Evolutionary conservation across 2,888 invertebrate genomes (phyloP).

Genomic region (Eupithecia tripunctaria): DNA sequence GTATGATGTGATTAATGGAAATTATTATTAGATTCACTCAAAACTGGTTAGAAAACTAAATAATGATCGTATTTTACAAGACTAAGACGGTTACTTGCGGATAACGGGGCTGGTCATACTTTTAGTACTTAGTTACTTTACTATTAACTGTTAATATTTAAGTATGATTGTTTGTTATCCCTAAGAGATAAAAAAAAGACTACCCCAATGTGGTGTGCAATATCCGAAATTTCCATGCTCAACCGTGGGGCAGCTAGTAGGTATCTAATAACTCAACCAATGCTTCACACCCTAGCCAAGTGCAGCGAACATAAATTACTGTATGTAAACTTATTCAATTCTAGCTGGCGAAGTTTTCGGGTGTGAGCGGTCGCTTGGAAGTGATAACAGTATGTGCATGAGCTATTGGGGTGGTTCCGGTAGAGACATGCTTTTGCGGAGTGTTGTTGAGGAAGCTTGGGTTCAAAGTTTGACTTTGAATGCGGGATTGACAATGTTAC

Average conservation of each 20-base stretch:
- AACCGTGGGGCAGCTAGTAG: background rate
- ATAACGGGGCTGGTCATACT: too few relatives aligned
- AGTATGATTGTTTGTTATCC: too few relatives aligned
- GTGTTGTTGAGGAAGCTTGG: slow-evolving; percentile 8
- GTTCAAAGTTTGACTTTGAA: slow-evolving; percentile 6
- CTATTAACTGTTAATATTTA: too few relatives aligned
- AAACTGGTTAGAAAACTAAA: too few relatives aligned
- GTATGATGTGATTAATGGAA: too few relatives aligned
- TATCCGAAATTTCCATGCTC: too few relatives aligned
- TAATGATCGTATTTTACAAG: too few relatives aligned
- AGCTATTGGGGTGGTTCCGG: slow-evolving; percentile 18
- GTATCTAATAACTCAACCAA: slow-evolving; percentile 5
- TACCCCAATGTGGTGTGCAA: too few relatives aligned
- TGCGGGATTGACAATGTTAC: background rate
- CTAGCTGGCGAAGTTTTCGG: slow-evolving; percentile 30
- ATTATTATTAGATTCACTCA: too few relatives aligned
- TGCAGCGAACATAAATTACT: slow-evolving; percentile 35
- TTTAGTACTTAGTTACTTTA: too few relatives aligned
- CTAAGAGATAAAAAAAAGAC: too few relatives aligned
- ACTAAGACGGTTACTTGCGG: too few relatives aligned
- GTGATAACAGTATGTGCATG: slow-evolving; percentile 36
- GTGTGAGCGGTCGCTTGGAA: slow-evolving; percentile 33
- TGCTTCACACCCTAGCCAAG: slow-evolving; percentile 25
- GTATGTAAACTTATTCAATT: slow-evolving; percentile 35
- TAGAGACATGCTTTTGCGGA: slow-evolving; percentile 8